Evolutionary conservation across 1,140 invertebrate genomes (phyloP), one percentile per base, ranked within the genome.

Genomic region (Cotesia typhae): DNA sequence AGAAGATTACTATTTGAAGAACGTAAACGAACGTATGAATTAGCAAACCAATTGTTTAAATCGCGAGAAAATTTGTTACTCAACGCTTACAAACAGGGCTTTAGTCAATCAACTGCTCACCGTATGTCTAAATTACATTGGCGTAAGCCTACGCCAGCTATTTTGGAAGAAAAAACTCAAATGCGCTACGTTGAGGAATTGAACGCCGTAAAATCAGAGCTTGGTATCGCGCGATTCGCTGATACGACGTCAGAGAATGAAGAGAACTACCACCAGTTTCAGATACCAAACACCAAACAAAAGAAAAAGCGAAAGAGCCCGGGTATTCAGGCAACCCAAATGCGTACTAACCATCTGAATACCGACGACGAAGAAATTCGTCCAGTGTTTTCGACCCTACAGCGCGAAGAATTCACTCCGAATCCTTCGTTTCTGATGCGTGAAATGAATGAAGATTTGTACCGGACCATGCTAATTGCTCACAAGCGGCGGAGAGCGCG

Each of bases 371-470:
- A 83, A 37, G 74, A 81, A 0, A 84, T 85, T 71, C 79, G 87
- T 67, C 88, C 88, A 12, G 85, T 89, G 7, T 87, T 84, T 73
- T 87, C 87, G 38, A 90, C 88, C 6, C 74, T 89, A 77, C 87
- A 86, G 72, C 84, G 79, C 78, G 85, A 74, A 69, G 80, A 87
- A 81, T 81, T 87, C 67, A 88, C 88, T 76, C 88, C 89, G 6
- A 87, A 87, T 74, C 77, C 85, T 75, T 82, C 86, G 59, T 78
- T 85, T 78, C 72, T 82, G 9, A 75, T 81, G 14, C 78, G 80
- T 20, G 91, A 92, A 76, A 83, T 90, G 2, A 90, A 88, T 2
- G 93, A 94, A 65, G 91, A 92, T n/a, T 88, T 88, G 37, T 94
- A 94, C 76, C 87, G 87, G 67, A 85, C 89, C 53, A 90, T 94